Base-by-base conservation (phyloP, 2,888 invertebrate genomes). In the Atherix ibis region DNA sequence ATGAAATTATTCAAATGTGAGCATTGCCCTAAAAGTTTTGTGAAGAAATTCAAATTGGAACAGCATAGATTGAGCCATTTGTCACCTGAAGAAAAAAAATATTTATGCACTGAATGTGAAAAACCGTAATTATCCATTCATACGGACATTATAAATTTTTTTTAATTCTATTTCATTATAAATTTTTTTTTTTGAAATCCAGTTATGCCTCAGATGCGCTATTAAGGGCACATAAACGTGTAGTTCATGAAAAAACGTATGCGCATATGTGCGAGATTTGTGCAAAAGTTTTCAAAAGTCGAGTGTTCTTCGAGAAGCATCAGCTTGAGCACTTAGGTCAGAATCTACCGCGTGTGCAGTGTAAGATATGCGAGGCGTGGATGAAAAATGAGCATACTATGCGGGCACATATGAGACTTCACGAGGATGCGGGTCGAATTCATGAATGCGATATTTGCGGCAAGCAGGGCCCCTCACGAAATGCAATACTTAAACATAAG, bases 51-150 rank as follows among this genome's bases (percentile, higher is more conserved):
- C 25, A 43, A 43, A 14, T 38, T 45, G 15, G 40, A 46, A 6
- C 43, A 47, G n/a, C 48, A 48, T 34, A 43, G 40, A 26, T 14
- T 47, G 3, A 41, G 42, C 6, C 45, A 46, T 27, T 36, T 45
- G 27, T 32, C 32, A 14, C 33, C 41, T 10, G 40, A 25, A 33
- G 44, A 45, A 24, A 45, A 45, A 27, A 40, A 40, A 27, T 43
- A 40, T 31, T 50, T 52, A 2, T 59, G 58, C 28, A 44, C 50
- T 10, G 47, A 53, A 4, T 58, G 58, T 31, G 48, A 52, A 5
- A 53, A 51, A 38, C 51, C 55, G 58, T 57, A 40, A 40, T 45
- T 39, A 14, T 34, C 9, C 9, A n/a, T n/a, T n/a, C n/a, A n/a
- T 2, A 15, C 4, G n/a, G 12, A 9, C 27, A 3, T 28, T 26